Base-by-base conservation (phyloP, 2,113 vertebrate species). In the Dunckerocampus dactyliophorus region DNA sequence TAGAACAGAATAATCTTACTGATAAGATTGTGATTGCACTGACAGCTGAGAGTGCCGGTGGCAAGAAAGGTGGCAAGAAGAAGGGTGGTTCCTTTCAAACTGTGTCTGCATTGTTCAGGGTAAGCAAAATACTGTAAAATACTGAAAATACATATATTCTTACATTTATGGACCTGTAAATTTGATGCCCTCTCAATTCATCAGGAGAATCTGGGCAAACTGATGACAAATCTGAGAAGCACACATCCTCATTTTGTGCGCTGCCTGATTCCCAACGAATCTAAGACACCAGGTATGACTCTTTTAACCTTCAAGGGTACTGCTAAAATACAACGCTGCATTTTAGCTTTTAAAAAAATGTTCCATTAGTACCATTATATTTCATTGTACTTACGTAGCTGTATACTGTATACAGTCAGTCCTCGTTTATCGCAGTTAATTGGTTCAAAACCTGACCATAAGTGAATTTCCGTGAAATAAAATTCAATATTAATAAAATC, bases 61-160 rank as follows among this genome's bases (percentile, higher is more conserved):
- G 86, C 48, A 97, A 95, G 85, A 97, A 96, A 68, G 92, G 67
- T 0, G 89, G 74, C 61, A 97, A 98, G 84, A 98, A 98, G 89
- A 98, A 98, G 89, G 95, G 95, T 52, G 94, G 93, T n/a, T 98
- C 95, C 60, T 95, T 98, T 84, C 95, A 98, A 87, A 97, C 95
- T 0, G 95, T 97, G 48, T 98, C 95, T 0, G 94, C 94, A 71
- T 89, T 95, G 59, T 97, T 97, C 80, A 93, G 95, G 89, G 88
- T 90, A 67, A 39, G 3, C 5, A 47, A 43, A 50, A 45, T 49
- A 31, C 15, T 1, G n/a, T 11, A 19, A 16, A 6, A 43, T 12
- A 22, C 37, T 28, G 20, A 20, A 16, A 7, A 11, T 15, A 0
- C 8, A 1, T 16, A 2, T 12, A 28, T 45, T 1, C 13, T 34